Evolutionary conservation across 2,888 invertebrate species (phyloP).

Genomic region (Pocota personata): DNA sequence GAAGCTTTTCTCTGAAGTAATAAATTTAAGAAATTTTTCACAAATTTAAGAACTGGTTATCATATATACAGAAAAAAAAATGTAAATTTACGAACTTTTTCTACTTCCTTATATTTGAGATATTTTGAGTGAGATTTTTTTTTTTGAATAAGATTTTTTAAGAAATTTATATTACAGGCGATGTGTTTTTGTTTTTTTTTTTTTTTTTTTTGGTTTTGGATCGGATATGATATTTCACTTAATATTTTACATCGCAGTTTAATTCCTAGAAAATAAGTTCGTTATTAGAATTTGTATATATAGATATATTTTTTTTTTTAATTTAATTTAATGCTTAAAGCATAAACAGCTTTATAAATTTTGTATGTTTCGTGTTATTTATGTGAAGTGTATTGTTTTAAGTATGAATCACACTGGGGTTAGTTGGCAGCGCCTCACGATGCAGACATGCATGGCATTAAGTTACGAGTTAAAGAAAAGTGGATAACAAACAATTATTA

Average conservation of each 20-base stretch:
- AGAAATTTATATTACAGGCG: conserved; percentile 41
- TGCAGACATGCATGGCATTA: conserved; percentile 48
- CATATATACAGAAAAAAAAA: conserved; percentile 27
- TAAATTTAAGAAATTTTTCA: not conserved
- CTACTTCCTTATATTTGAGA: conserved; percentile 41
- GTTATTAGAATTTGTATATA: conserved; percentile 47
- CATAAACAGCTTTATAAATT: not conserved
- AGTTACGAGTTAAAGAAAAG: not conserved
- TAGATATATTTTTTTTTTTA: too few relatives aligned
- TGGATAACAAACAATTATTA: not conserved
- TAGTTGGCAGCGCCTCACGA: conserved; percentile 32
- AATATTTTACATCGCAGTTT: conserved; percentile 81
- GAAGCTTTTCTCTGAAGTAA: conserved; percentile 1
- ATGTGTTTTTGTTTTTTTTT: conserved; percentile 20
- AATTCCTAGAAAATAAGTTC: conserved; percentile 78
- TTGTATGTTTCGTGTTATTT: conserved; percentile 26
- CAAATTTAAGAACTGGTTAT: conserved; percentile 1
- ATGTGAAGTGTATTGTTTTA: conserved; percentile 18
- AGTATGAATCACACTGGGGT: conserved; percentile 32
- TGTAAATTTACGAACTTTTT: conserved; percentile 63
- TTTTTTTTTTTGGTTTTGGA: conserved; percentile 28
- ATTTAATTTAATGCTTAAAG: not conserved
- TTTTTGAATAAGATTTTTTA: conserved; percentile 29
- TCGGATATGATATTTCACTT: conserved; percentile 77
- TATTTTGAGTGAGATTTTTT: conserved; percentile 15